Evolutionary conservation across 1,140 invertebrate genomes (phyloP).

Genomic region (Diachasma alloeum): DNA sequence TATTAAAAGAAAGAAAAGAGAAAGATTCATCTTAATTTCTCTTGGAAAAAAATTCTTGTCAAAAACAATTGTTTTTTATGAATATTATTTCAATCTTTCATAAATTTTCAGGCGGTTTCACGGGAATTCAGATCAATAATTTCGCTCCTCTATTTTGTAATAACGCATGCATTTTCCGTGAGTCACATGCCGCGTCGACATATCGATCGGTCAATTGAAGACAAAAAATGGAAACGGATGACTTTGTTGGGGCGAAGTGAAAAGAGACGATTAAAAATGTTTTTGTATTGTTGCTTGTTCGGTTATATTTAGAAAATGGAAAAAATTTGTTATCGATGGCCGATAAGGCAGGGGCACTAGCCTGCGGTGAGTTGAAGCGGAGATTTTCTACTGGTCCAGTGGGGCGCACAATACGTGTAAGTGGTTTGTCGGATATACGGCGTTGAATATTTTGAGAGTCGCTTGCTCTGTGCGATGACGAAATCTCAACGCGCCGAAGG

Average conservation of each 20-base stretch:
- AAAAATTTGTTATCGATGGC: constrained; percentile 34
- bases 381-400: not conserved
- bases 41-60: no score
- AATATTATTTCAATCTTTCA: no score
- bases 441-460: constrained; percentile 20
- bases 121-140: no score
- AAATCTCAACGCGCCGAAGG: constrained; percentile 24
- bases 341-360: constrained; percentile 37
- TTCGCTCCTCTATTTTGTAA: not conserved
- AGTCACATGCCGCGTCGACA: not conserved
- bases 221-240: constrained; percentile 17
- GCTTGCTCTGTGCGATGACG: constrained; percentile 32
- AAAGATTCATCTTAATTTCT: no score
- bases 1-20: no score
- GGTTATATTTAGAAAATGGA: not conserved
- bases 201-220: constrained; percentile 33
- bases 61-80: no score
- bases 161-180: not conserved
- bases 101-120: no score
- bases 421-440: constrained; percentile 1
- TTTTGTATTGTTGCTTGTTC: not conserved
- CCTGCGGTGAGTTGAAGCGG: not conserved
- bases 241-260: constrained; percentile 1
- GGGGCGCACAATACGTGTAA: not conserved
- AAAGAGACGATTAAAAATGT: constrained; percentile 9